Evolutionary conservation across 2,888 invertebrate genomes (phyloP).

Genomic region (Amblyjoppa fuscipennis): DNA sequence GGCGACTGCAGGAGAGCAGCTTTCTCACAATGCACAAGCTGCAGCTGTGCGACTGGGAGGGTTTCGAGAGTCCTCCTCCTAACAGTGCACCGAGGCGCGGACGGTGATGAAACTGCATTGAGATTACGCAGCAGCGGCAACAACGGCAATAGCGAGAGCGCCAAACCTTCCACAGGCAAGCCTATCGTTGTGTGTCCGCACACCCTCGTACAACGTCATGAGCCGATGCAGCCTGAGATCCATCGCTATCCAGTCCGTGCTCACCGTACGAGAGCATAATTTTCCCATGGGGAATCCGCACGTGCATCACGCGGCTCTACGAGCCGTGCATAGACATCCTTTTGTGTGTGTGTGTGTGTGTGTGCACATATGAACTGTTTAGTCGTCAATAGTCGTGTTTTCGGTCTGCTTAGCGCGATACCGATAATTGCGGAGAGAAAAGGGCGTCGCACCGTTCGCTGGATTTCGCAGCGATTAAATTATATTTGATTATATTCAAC

Average conservation of each 20-base stretch:
- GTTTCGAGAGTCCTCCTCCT: slow-evolving; percentile 40
- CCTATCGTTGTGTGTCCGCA: slow-evolving; percentile 60
- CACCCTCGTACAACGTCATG: slow-evolving; percentile 70
- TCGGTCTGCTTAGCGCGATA: slow-evolving; percentile 15
- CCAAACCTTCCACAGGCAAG: slow-evolving; percentile 72
- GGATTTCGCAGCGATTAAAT: background rate
- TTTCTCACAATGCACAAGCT: slow-evolving; percentile 72
- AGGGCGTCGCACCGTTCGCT: background rate
- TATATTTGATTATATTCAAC: too few relatives aligned
- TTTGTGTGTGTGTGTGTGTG: too few relatives aligned
- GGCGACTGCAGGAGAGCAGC: background rate
- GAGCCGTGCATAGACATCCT: background rate
- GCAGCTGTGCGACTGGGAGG: slow-evolving; percentile 68
- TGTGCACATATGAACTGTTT: slow-evolving; percentile 13
- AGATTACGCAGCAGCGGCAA: slow-evolving; percentile 46
- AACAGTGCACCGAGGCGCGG: slow-evolving; percentile 31
- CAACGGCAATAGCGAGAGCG: slow-evolving; percentile 73
- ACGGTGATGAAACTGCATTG: slow-evolving; percentile 53
- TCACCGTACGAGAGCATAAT: slow-evolving; percentile 69
- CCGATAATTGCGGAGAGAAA: background rate
- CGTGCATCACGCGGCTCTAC: slow-evolving; percentile 3
- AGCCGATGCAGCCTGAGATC: slow-evolving; percentile 58
- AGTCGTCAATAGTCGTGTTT: slow-evolving; percentile 29
- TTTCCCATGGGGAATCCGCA: slow-evolving; percentile 74
- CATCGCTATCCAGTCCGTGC: slow-evolving; percentile 57